phyloP scores from a whole-genome alignment of 2,797 vertebrate species.

The Lerista edwardsae region DNA sequence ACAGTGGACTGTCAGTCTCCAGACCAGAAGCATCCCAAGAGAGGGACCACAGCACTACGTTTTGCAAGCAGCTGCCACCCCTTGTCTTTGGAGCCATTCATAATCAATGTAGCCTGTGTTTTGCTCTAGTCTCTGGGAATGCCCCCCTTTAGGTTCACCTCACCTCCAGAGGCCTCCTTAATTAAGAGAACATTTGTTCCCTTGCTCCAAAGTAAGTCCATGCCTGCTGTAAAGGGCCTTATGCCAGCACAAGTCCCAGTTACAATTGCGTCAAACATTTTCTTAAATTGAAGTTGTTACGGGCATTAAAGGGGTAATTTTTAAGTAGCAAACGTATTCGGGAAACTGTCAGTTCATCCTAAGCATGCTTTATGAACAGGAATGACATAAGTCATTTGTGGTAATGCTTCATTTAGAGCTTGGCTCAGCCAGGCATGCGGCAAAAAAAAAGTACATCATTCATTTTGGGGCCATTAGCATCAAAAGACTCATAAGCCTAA shows the following conservation, averaged over 20 bases:
- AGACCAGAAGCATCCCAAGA: too few relatives aligned
- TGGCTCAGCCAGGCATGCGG: constrained; percentile 10
- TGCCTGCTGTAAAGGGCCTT: too few relatives aligned
- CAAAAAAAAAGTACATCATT: constrained; percentile 28
- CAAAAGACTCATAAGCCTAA: constrained; percentile 17
- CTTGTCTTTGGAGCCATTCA: too few relatives aligned
- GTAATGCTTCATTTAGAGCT: constrained; percentile 8
- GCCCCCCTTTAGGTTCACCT: too few relatives aligned
- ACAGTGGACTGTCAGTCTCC: too few relatives aligned
- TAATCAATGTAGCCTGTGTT: too few relatives aligned
- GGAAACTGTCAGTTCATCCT: constrained; percentile 63
- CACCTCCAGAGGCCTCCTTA: not conserved
- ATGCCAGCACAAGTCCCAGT: not conserved
- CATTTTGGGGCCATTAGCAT: constrained; percentile 25
- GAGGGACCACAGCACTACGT: too few relatives aligned
- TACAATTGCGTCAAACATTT: not conserved
- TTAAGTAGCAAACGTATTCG: constrained; percentile 56
- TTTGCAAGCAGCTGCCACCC: too few relatives aligned
- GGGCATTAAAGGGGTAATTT: constrained; percentile 60
- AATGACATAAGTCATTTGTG: constrained; percentile 34
- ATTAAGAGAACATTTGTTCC: too few relatives aligned
- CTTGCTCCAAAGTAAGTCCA: too few relatives aligned
- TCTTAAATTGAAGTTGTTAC: constrained; percentile 5
- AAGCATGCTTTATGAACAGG: constrained; percentile 51
- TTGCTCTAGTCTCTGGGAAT: too few relatives aligned